Percentiles rank a stretch among this genome's conserved stretches.
Conservation (phyloP, 2,797 vertebrate species). For the Tragelaphus eurycerus region DNA sequence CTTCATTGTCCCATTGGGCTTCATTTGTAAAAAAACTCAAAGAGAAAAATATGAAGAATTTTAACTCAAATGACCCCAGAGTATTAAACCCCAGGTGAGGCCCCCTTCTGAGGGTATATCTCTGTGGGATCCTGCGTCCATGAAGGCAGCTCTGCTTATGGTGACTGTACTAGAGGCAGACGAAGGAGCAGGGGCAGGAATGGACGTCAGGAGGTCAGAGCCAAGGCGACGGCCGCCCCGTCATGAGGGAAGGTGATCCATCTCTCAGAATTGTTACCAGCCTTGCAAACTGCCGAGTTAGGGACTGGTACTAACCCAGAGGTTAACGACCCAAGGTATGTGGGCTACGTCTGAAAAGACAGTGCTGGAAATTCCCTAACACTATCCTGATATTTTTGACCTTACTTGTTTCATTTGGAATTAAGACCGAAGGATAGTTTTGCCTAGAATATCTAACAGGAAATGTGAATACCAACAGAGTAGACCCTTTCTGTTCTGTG, state of each 20-base stretch:
- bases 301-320: not conserved
- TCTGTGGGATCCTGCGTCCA: accelerated
- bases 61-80: not conserved
- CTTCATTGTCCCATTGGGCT: not conserved
- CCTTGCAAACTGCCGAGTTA: accelerated
- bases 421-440: not conserved
- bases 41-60: not conserved
- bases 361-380: not conserved
- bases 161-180: accelerated
- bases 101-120: accelerated
- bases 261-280: not conserved
- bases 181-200: not conserved
- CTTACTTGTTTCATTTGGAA: not conserved
- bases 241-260: too few species aligned
- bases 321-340: not conserved
- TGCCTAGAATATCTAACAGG: not conserved
- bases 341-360: not conserved
- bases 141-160: not conserved
- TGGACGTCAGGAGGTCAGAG: not conserved
- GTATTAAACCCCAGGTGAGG: accelerated
- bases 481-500: not conserved
- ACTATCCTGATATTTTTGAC: not conserved
- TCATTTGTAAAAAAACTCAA: not conserved
- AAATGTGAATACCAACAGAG: not conserved
- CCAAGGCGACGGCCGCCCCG: accelerated